Evolutionary conservation across 2,888 invertebrate species (phyloP).

Genomic region (Amblyteles armatorius): DNA sequence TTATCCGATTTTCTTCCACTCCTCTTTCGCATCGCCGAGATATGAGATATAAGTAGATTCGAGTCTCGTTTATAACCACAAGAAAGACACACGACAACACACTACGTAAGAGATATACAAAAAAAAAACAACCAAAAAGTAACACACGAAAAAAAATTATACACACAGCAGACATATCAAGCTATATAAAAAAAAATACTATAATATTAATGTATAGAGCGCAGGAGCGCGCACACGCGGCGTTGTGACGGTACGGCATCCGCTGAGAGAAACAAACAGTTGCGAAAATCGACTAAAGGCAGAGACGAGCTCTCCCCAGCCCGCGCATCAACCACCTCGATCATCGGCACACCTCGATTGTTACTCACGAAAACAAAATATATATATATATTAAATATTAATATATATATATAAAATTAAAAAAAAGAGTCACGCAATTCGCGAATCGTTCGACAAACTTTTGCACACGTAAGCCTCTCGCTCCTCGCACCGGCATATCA

Average conservation of each 20-base stretch:
- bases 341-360: constrained; percentile 36
- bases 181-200: constrained; percentile 58
- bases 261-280: constrained; percentile 16
- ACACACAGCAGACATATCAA: constrained; percentile 72
- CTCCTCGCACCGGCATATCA: constrained; percentile 19
- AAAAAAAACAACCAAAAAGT: constrained; percentile 16
- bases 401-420: neutral
- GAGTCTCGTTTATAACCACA: constrained; percentile 70
- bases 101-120: constrained; percentile 7
- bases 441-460: constrained; percentile 27
- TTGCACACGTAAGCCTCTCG: constrained; percentile 35
- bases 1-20: constrained; percentile 23
- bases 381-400: neutral
- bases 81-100: constrained; percentile 34
- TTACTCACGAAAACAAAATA: constrained; percentile 9
- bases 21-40: constrained; percentile 64
- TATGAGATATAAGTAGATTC: constrained; percentile 58
- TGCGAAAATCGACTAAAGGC: constrained; percentile 33
- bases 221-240: constrained; percentile 46
- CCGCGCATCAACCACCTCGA: constrained; percentile 42
- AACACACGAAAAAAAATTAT: constrained; percentile 54
- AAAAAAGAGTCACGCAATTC: constrained; percentile 17
- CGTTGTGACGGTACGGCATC: constrained; percentile 55
- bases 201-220: constrained; percentile 63
- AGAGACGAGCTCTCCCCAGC: constrained; percentile 38